Conservation (phyloP, 2,113 vertebrate genomes). For the Cranoglanis bouderius region DNA sequence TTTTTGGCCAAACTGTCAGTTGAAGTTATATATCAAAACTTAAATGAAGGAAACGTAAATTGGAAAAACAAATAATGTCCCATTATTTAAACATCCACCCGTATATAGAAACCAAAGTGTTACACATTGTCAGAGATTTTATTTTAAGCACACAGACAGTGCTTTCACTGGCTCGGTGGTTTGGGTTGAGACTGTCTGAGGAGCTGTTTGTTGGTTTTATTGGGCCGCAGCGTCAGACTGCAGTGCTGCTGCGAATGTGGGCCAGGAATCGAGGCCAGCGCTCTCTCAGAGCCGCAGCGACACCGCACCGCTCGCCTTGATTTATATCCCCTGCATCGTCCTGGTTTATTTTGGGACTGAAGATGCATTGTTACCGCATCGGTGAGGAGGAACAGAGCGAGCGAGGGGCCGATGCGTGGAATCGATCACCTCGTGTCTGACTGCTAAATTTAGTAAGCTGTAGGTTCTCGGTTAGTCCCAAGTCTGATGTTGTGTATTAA, state of each 20-base stretch:
- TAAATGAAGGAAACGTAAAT: background rate
- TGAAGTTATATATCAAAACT: background rate
- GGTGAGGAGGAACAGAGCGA: background rate
- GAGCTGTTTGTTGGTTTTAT: constrained; percentile 20
- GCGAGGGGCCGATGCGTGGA: background rate
- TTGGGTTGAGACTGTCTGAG: background rate
- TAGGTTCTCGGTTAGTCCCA: background rate
- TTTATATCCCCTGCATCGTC: constrained; percentile 62
- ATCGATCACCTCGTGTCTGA: background rate
- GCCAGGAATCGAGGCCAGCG: constrained; percentile 71
- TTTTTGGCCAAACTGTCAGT: background rate
- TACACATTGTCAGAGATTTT: background rate
- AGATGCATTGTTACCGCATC: constrained; percentile 19
- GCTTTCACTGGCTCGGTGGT: background rate
- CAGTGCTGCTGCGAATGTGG: constrained; percentile 59
- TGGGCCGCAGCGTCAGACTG: background rate
- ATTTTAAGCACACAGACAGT: background rate
- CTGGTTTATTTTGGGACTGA: constrained; percentile 59
- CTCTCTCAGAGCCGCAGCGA: constrained; percentile 56
- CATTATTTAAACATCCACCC: background rate
- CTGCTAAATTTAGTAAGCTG: background rate
- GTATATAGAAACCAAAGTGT: background rate
- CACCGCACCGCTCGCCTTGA: constrained; percentile 60
- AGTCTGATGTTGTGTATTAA: background rate
- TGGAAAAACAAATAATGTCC: background rate